Conservation (phyloP, 30 jellyfish, hydroid and myxozoan genomes). For the Chrysaora quinquecirrha region DNA sequence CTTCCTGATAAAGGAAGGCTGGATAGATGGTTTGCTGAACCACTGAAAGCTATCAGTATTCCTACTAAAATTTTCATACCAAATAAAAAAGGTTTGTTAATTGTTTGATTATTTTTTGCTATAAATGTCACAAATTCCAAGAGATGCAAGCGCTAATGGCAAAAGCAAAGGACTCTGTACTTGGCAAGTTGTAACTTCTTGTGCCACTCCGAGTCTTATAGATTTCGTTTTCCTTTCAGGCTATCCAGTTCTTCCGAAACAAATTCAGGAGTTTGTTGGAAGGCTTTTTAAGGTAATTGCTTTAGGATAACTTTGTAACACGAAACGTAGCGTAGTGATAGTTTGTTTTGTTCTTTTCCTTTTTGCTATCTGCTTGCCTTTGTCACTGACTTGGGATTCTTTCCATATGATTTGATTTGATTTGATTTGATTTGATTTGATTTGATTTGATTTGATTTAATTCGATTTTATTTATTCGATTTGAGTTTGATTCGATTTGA, state of each 20-base stretch:
- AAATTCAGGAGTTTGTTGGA: conserved; percentile 36
- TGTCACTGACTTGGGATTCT: too few species aligned
- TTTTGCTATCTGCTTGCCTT: too few species aligned
- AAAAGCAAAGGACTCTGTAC: too few species aligned
- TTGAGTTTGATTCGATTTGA: too few species aligned
- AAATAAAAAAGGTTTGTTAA: conserved; percentile 76
- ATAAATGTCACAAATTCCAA: too few species aligned
- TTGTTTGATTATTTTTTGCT: neutral
- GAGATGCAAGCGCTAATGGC: too few species aligned
- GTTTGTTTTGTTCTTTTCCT: neutral
- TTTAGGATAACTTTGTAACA: neutral
- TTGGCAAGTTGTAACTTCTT: too few species aligned
- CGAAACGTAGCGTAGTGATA: neutral
- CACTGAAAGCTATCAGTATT: conserved; percentile 83
- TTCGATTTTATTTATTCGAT: too few species aligned
- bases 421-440: too few species aligned
- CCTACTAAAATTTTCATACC: conserved; percentile 82
- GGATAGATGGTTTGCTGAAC: conserved; percentile 96
- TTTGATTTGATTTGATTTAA: too few species aligned
- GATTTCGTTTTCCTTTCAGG: conserved; percentile 64
- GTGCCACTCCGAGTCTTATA: too few species aligned
- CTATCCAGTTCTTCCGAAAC: conserved; percentile 70
- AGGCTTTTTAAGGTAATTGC: conserved; percentile 57
- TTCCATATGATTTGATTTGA: too few species aligned
- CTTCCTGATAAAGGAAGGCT: conserved; percentile 55